Percentiles rank a stretch among this genome's conserved stretches.
phyloP scores from a whole-genome alignment of 2,797 vertebrate species.

The Euphonia xanthogaster region DNA sequence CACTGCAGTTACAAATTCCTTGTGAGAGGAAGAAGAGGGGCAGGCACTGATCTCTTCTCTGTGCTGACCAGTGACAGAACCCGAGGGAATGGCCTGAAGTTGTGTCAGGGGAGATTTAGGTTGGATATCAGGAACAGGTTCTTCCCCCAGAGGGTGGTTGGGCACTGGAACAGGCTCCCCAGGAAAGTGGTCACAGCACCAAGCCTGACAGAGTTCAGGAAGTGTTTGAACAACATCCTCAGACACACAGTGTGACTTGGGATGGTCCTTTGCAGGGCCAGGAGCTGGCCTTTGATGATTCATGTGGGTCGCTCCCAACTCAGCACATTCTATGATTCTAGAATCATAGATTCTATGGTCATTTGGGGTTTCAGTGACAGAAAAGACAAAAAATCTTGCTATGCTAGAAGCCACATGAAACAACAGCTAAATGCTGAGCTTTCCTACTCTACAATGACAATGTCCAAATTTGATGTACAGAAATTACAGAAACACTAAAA shows the following conservation, averaged over 20 bases:
- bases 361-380: background rate
- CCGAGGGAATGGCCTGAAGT: fast-evolving
- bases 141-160: fast-evolving
- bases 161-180: background rate
- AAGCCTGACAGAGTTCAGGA: background rate
- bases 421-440: background rate
- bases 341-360: background rate
- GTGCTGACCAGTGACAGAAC: fast-evolving
- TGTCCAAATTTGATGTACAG: background rate
- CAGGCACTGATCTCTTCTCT: background rate
- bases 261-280: background rate
- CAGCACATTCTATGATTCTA: background rate
- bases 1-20: background rate
- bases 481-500: background rate
- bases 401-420: background rate
- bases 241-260: background rate
- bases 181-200: background rate
- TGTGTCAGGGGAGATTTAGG: background rate
- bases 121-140: fast-evolving
- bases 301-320: background rate
- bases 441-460: background rate
- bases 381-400: background rate
- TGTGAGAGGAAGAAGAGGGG: fast-evolving
- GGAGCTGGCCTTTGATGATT: background rate
- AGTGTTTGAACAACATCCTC: background rate